Evolutionary conservation across 2,797 vertebrate species (phyloP).

Genomic region (Pipistrellus pipistrellus): DNA sequence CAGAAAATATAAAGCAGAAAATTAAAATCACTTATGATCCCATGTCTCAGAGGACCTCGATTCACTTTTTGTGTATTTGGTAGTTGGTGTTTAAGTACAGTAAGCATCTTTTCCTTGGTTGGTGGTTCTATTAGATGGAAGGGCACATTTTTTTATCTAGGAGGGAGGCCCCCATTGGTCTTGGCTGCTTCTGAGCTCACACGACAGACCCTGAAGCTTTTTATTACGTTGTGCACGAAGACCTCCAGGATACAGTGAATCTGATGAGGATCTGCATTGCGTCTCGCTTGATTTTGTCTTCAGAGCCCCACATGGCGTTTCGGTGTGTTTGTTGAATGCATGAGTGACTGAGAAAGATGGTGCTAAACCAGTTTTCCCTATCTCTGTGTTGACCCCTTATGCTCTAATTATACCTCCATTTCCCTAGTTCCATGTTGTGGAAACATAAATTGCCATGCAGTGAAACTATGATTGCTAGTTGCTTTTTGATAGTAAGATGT

Average conservation of each 20-base stretch:
- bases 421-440: not conserved
- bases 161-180: not conserved
- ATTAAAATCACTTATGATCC: not conserved
- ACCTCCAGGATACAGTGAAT: not conserved
- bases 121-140: not conserved
- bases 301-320: not conserved
- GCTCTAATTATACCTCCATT: slow-evolving; percentile 34
- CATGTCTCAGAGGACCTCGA: not conserved
- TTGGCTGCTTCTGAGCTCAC: not conserved
- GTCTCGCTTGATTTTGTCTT: slow-evolving; percentile 45
- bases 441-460: slow-evolving; percentile 49
- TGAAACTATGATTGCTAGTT: slow-evolving; percentile 53
- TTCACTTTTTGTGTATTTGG: not conserved
- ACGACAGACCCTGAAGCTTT: not conserved
- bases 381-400: not conserved
- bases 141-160: not conserved
- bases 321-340: not conserved
- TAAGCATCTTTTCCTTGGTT: not conserved
- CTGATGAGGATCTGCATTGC: not conserved
- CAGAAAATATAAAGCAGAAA: slow-evolving; percentile 58
- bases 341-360: not conserved
- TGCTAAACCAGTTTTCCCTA: not conserved
- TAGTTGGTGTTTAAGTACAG: slow-evolving; percentile 12
- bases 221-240: not conserved
- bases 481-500: slow-evolving; percentile 72